Percentiles rank a stretch among this genome's conserved stretches.
Conservation (phyloP, 1,140 invertebrate genomes). For the Calephelis virginiensis region DNA sequence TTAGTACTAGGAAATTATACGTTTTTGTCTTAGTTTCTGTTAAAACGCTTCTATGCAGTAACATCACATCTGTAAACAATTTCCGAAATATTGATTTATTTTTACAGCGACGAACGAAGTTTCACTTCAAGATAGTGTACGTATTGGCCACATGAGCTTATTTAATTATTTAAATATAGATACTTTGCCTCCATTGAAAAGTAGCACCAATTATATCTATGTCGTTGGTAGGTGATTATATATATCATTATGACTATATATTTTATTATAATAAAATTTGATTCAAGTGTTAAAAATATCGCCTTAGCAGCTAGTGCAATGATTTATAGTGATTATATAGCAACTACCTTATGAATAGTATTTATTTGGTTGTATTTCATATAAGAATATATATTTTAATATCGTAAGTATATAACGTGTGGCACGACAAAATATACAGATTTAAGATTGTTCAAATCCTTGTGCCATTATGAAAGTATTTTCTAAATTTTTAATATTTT, state of each 20-base stretch:
- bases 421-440: conserved; percentile 41
- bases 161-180: conserved; percentile 29
- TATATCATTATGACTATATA: conserved; percentile 50
- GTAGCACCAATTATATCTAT: conserved; percentile 47
- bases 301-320: conserved; percentile 71
- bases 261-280: conserved; percentile 56
- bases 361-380: conserved; percentile 20
- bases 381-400: conserved; percentile 15
- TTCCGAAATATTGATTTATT: too few species aligned
- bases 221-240: conserved; percentile 4
- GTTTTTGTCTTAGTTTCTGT: too few species aligned
- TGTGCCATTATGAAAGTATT: conserved; percentile 46
- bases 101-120: too few species aligned
- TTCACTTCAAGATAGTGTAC: background rate
- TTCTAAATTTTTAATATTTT: conserved; percentile 38
- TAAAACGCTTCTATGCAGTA: too few species aligned
- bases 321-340: conserved; percentile 42
- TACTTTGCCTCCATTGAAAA: conserved; percentile 20
- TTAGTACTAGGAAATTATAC: too few species aligned
- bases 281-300: conserved; percentile 45
- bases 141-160: conserved; percentile 31
- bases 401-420: conserved; percentile 18
- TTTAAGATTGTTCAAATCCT: conserved; percentile 24
- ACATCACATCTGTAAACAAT: too few species aligned
- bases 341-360: conserved; percentile 31